Base-by-base conservation (phyloP, 2,888 invertebrate species). In the Cerceris rybyensis region DNA sequence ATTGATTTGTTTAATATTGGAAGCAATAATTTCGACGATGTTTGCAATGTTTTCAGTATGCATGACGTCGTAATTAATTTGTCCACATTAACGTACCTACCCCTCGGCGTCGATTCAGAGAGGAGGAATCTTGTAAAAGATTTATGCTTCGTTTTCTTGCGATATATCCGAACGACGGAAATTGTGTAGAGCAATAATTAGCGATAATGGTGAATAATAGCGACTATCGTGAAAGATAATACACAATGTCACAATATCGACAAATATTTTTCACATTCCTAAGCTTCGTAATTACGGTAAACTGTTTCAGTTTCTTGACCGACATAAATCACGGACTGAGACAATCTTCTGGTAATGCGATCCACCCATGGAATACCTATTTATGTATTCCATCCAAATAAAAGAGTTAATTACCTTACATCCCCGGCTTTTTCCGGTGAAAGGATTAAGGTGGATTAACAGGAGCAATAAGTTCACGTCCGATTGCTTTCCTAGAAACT, bases 131-230 rank as follows among this genome's bases (percentile, higher is more conserved):
- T 28, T 4, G 28, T 28, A 28, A 28, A 28, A 28, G 28, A 28
- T 28, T 28, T 28, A 28, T 28, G 28, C 28, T 28, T 4, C 2
- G 28, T 28, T 28, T 28, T 28, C 28, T 28, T 28, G 28, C 28
- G 28, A 28, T 28, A 28, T 28, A 28, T 28, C 28, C 28, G 2
- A 28, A 11, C 60, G 39, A 7, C 54, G 49, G 43, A 76, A 60
- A 60, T 59, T 49, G n/a, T 16, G 28, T 16, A 41, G 42, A 42
- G 17, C 65, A 59, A 57, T 55, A 69, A 65, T 74, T 73, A 64
- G 16, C 64, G 8, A 14, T 1, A 2, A n/a, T 9, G 17, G 4
- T 11, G 57, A 8, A 67, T 49, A 46, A 68, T 52, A 63, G 43
- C 28, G 11, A 46, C 59, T 59, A 76, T 76, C 64, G 28, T 28